Conservation (phyloP, 1,140 invertebrate genomes). For the Danaus melanippus region DNA sequence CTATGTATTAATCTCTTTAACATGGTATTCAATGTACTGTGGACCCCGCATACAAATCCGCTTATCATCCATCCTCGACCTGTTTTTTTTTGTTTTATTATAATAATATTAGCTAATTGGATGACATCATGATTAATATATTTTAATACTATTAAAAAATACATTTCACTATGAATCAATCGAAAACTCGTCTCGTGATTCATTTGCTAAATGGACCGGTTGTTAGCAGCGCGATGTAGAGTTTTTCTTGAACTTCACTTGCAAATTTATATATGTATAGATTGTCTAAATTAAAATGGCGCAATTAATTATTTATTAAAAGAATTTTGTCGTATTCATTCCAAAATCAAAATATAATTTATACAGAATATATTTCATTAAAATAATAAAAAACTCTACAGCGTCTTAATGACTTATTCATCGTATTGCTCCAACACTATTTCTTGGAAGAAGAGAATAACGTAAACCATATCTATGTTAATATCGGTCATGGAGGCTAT, state of each 20-base stretch:
- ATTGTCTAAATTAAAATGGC: no score
- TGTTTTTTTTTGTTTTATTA: constrained; percentile 9
- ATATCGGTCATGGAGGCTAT: constrained; percentile 14
- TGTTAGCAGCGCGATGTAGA: no score
- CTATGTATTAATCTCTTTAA: constrained; percentile 3
- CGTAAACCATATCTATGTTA: background rate
- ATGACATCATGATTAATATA: constrained; percentile 38
- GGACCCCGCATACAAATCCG: constrained; percentile 3
- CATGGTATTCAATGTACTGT: background rate
- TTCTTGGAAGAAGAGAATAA: no score
- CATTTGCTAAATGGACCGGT: constrained; percentile 9
- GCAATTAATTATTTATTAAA: no score
- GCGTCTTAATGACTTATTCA: no score
- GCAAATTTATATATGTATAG: no score
- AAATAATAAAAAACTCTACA: no score
- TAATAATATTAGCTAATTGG: constrained; percentile 19
- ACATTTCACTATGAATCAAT: constrained; percentile 17
- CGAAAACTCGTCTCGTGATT: constrained; percentile 16
- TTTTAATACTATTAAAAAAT: constrained; percentile 17
- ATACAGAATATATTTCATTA: no score
- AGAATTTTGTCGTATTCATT: no score
- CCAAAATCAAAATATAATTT: no score
- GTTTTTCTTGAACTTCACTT: no score
- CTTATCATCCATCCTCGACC: background rate
- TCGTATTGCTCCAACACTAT: no score